A percentile compares a stretch with the other conserved stretches of the same genome.
Conservation (phyloP, 2,888 invertebrate genomes). For the Bhutanitis thaidina region DNA sequence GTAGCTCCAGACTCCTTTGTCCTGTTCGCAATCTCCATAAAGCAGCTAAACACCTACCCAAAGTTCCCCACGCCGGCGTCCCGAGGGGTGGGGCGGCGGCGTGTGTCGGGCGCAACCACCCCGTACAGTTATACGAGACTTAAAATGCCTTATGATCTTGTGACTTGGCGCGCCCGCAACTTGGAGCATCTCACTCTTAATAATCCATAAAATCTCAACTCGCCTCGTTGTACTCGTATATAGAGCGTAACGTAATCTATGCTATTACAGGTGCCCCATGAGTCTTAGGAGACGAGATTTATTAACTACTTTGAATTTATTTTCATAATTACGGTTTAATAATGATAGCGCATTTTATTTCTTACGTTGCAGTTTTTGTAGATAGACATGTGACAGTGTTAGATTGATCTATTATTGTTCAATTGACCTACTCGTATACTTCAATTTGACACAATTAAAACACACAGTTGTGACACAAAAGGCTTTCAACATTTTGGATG, state of each 20-base stretch:
- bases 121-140: conserved; percentile 52
- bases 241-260: background rate
- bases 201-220: conserved; percentile 49
- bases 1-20: conserved; percentile 67
- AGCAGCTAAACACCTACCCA: conserved; percentile 75
- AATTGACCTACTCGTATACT: no score
- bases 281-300: no score
- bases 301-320: no score
- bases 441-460: no score
- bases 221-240: background rate
- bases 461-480: no score
- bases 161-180: conserved; percentile 40
- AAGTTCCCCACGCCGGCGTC: conserved; percentile 48
- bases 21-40: conserved; percentile 77
- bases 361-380: no score
- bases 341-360: no score
- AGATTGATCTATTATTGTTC: no score
- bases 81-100: conserved; percentile 29
- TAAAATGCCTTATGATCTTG: conserved; percentile 65
- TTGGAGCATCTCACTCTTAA: conserved; percentile 50
- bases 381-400: no score
- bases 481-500: no score
- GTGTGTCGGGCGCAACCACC: conserved; percentile 16
- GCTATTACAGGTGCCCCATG: background rate
- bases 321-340: no score